phyloP scores from a whole-genome alignment of 2,888 invertebrate species.

The Zygothrica quintamaculata region DNA sequence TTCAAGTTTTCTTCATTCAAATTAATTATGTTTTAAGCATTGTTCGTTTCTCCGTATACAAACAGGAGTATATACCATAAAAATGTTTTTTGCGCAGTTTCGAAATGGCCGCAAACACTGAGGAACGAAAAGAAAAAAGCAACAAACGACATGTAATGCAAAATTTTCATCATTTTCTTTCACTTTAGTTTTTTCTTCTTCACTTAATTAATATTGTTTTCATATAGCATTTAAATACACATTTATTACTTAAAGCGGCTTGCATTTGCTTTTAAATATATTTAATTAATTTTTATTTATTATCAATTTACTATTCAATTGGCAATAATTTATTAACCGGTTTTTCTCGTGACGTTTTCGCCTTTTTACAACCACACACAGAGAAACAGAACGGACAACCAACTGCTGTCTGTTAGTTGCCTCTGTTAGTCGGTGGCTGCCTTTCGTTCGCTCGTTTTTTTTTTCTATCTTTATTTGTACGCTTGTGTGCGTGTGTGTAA shows the following conservation, averaged over 20 bases:
- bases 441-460: slow-evolving; percentile 46
- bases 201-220: slow-evolving; percentile 33
- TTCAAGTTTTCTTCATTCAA: slow-evolving; percentile 37
- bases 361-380: slow-evolving; percentile 81
- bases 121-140: slow-evolving; percentile 29
- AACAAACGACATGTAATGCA: slow-evolving; percentile 57
- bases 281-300: slow-evolving; percentile 69
- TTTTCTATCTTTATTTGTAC: slow-evolving; percentile 16
- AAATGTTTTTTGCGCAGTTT: slow-evolving; percentile 74
- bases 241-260: slow-evolving; percentile 2
- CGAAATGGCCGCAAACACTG: slow-evolving; percentile 64
- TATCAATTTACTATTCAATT: slow-evolving; percentile 66
- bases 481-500: slow-evolving; percentile 29
- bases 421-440: slow-evolving; percentile 48
- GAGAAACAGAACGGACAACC: slow-evolving; percentile 62
- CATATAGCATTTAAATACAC: slow-evolving; percentile 31
- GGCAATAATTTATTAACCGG: slow-evolving; percentile 83
- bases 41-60: background rate
- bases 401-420: slow-evolving; percentile 62
- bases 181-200: slow-evolving; percentile 50
- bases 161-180: slow-evolving; percentile 55
- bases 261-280: slow-evolving; percentile 35
- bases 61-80: slow-evolving; percentile 19
- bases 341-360: slow-evolving; percentile 79
- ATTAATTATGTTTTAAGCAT: slow-evolving; percentile 9